Evolutionary conservation across 2,113 vertebrate genomes (phyloP).

Genomic region (Geothlypis trichas): DNA sequence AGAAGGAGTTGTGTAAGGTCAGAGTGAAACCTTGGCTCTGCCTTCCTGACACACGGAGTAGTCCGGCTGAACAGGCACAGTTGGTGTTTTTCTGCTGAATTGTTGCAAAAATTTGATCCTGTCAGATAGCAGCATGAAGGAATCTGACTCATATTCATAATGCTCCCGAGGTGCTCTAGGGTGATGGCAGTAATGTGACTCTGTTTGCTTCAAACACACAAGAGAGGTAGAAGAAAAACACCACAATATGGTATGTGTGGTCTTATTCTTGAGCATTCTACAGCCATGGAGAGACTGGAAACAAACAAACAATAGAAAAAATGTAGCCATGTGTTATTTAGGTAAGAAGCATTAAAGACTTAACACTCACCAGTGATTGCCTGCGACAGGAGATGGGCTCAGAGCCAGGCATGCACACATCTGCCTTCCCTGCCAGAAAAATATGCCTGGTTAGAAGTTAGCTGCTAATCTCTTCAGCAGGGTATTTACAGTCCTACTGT

Average conservation of each 20-base stretch:
- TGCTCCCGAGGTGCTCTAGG: background rate
- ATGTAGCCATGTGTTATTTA: background rate
- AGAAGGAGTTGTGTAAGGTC: background rate
- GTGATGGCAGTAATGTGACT: background rate
- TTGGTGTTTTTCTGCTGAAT: background rate
- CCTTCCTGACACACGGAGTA: background rate
- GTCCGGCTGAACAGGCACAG: background rate
- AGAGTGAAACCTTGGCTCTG: background rate
- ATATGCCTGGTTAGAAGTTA: background rate
- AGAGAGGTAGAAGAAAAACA: background rate
- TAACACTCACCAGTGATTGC: background rate
- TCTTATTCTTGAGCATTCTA: background rate
- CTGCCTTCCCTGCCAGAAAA: background rate
- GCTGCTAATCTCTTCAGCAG: background rate
- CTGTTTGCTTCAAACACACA: background rate
- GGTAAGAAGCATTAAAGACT: background rate
- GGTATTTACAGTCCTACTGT: background rate
- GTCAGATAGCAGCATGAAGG: background rate
- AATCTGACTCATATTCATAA: background rate
- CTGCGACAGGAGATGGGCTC: background rate
- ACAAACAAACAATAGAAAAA: background rate
- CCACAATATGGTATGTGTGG: accelerated
- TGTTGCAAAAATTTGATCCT: background rate
- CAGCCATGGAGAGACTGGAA: background rate
- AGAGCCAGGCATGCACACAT: background rate